A percentile compares a stretch with the other conserved stretches of the same genome.
Evolutionary conservation across 2,888 invertebrate species (phyloP).

Genomic region (Spodoptera exigua): DNA sequence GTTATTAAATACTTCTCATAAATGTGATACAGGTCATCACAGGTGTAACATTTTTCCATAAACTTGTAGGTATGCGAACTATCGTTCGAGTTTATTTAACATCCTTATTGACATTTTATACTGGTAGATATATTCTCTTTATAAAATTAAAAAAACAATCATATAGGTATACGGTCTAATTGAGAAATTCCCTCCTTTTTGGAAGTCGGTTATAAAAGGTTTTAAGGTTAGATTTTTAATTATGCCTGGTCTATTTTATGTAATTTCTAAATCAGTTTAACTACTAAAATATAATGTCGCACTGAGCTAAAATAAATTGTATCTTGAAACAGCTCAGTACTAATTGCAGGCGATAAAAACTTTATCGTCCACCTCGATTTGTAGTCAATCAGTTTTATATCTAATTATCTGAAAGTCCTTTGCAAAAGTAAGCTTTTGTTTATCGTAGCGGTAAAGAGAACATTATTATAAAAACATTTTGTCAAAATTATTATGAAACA

Average conservation of each 20-base stretch:
- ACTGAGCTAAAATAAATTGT: constrained; percentile 35
- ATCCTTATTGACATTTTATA: too few species aligned
- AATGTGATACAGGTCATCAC: too few species aligned
- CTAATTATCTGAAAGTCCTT: background rate
- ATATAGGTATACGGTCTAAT: too few species aligned
- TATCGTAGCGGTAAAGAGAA: background rate
- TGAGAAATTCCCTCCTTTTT: background rate
- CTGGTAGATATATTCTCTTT: too few species aligned
- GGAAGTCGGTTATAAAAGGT: background rate
- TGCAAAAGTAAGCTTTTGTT: background rate
- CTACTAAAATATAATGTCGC: constrained; percentile 37
- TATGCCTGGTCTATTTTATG: constrained; percentile 10
- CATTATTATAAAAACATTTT: too few species aligned
- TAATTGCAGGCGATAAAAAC: constrained; percentile 32
- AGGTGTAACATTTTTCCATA: too few species aligned
- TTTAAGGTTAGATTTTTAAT: background rate
- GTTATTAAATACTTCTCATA: background rate
- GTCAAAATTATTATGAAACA: too few species aligned
- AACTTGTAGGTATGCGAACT: too few species aligned
- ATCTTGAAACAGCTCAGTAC: constrained; percentile 15
- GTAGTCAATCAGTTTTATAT: constrained; percentile 1
- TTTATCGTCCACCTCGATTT: constrained; percentile 10
- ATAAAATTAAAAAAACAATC: too few species aligned
- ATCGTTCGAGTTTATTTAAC: too few species aligned
- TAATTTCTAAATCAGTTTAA: constrained; percentile 20